These are phyloP conservation scores for Xiphophorus couchianus DNA, from an alignment of 2,113 vertebrate genomes.

Conservation along the genomic window DNA sequence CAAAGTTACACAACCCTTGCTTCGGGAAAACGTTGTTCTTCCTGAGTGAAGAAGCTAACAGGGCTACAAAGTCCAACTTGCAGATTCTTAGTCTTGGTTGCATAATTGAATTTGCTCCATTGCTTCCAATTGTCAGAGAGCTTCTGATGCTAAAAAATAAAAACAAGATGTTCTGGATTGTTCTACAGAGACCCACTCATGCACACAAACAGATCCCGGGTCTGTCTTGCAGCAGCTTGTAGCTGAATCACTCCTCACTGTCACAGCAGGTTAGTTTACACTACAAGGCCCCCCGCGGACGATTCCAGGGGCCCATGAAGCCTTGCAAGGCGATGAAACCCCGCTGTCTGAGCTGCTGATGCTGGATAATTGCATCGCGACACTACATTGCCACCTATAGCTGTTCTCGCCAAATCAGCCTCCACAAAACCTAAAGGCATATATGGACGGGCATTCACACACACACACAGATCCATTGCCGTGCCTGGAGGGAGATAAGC, in stretches of 20 bases:
- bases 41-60: neutral
- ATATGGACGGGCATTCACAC: conserved; percentile 5
- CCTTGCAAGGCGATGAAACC: conserved; percentile 24
- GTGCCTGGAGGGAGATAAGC: conserved; percentile 45
- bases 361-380: conserved; percentile 33
- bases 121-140: conserved; percentile 60
- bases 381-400: conserved; percentile 40
- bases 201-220: conserved; percentile 33
- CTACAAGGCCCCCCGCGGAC: conserved; percentile 61
- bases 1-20: neutral
- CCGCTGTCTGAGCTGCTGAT: conserved; percentile 33
- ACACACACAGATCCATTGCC: conserved; percentile 6
- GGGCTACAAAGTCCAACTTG: conserved; percentile 12
- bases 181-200: conserved; percentile 10
- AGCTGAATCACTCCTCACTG: conserved; percentile 71
- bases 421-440: neutral
- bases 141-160: conserved; percentile 62
- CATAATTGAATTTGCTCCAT: conserved; percentile 36
- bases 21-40: conserved; percentile 6
- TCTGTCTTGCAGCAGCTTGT: conserved; percentile 52
- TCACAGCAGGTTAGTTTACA: conserved; percentile 76
- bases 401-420: conserved; percentile 14
- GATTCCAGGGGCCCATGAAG: conserved; percentile 53
- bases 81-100: conserved; percentile 20
- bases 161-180: conserved; percentile 51